Conservation (phyloP, 1,140 invertebrate species). For the Diabrotica undecimpunctata region DNA sequence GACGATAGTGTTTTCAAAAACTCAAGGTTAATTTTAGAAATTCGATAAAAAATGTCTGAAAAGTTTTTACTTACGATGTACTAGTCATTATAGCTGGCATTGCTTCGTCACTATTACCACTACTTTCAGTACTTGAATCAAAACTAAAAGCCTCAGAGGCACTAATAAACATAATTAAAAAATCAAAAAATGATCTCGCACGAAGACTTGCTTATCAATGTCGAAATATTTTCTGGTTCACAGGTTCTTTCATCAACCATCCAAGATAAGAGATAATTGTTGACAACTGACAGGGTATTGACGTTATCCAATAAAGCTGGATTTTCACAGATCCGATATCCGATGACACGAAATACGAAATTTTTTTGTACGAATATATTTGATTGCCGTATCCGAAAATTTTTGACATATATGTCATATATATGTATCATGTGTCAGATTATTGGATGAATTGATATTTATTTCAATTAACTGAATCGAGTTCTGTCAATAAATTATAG, state of each 20-base stretch:
- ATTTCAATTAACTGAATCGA: no score
- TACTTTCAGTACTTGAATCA: slow-evolving; percentile 32
- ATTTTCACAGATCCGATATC: no score
- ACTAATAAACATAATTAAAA: slow-evolving; percentile 44
- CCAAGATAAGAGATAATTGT: background rate
- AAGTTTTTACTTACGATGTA: slow-evolving; percentile 37
- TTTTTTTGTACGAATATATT: no score
- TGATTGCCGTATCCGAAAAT: no score
- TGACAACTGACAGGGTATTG: background rate
- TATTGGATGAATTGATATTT: no score
- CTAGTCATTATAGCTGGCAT: slow-evolving; percentile 42
- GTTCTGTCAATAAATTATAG: no score
- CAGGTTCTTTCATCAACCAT: background rate
- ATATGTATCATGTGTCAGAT: no score
- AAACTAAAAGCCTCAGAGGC: slow-evolving; percentile 35
- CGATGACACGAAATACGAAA: no score
- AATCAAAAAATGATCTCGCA: slow-evolving; percentile 19
- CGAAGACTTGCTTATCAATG: slow-evolving; percentile 4
- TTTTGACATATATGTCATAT: no score
- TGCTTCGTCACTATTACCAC: slow-evolving; percentile 31
- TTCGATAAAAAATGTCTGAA: background rate
- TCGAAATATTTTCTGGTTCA: slow-evolving; percentile 12
- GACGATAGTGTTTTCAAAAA: background rate
- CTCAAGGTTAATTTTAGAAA: background rate
- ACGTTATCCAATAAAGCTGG: no score